Percentiles rank a stretch among this genome's conserved stretches.
These are phyloP conservation scores for Geotria australis DNA, from an alignment of 2,797 vertebrate species.

Conservation along the genomic window DNA sequence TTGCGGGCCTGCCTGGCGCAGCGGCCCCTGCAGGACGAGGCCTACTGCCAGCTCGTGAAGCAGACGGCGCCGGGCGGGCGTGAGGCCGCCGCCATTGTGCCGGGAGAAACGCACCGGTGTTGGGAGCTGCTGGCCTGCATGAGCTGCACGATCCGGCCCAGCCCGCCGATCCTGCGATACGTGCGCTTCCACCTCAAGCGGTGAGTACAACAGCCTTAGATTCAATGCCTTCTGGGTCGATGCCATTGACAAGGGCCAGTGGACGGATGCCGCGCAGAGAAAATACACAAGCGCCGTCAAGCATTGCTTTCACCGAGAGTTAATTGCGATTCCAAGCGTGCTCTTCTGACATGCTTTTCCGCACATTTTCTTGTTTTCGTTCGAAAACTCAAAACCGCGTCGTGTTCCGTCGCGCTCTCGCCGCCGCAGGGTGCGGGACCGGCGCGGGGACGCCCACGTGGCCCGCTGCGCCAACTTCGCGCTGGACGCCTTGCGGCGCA, in stretches of 20 bases:
- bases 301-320: too few species aligned
- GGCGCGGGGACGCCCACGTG: conserved; percentile 51
- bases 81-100: conserved; percentile 10
- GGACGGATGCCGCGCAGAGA: too few species aligned
- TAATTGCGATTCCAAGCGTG: too few species aligned
- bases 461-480: conserved; percentile 48
- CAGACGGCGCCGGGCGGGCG: conserved; percentile 52
- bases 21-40: conserved; percentile 47
- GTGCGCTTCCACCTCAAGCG: conserved; percentile 86
- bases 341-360: too few species aligned
- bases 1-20: conserved; percentile 68
- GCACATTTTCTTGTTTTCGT: too few species aligned
- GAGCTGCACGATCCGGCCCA: conserved; percentile 53
- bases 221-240: too few species aligned
- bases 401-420: too few species aligned
- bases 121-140: conserved; percentile 75
- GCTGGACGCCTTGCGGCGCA: conserved; percentile 45
- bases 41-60: conserved; percentile 85
- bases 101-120: conserved; percentile 36
- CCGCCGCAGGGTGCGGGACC: conserved; percentile 49
- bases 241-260: too few species aligned
- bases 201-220: conserved; percentile 8
- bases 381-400: too few species aligned
- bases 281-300: too few species aligned
- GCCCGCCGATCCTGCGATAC: conserved; percentile 50